Evolutionary conservation across 2,888 invertebrate species (phyloP), one percentile per base, ranked within the genome.

Genomic region (Sarcophaga variegata): DNA sequence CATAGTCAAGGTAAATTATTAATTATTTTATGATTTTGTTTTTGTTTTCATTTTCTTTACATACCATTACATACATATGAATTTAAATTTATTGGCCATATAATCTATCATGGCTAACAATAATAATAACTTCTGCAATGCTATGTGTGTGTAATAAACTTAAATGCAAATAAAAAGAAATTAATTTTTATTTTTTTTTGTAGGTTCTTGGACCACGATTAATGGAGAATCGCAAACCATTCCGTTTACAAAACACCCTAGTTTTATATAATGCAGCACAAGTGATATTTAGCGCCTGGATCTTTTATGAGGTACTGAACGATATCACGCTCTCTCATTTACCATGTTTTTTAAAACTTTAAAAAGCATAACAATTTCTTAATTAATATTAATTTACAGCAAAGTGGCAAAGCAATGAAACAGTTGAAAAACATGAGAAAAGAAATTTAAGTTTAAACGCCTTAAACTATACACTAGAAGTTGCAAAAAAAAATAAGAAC

Each of bases 151-250:
- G 4, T 45, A 47, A 8, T 10, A 69, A 20, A 3, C 10, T 6
- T 1, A 14, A 14, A 49, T 4, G 0, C 1, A 64, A 17, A 37
- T 60, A 27, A 25, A 62, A 47, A 5, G 5, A 64, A 27, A 17
- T 37, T 37, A 17, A 45, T 66, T 81, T 71, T 2, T 25, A 3
- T 25, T 85, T 67, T 69, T 75, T 80, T 64, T 79, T 37, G 66
- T 87, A 96, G 96, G 96, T 97, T 92, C 93, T 97, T 93, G 98
- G 98, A 86, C 98, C 98, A 90, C 95, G 96, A 93, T 94, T 97
- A 92, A 98, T 98, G 98, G 97, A 97, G 94, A 97, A 97, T 94
- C 96, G 98, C 92, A 97, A 98, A 94, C 98, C 98, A 88, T 96
- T 96, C 94, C 96, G 97, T 93, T 94, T 97, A 92, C 95, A 96